Percentiles rank a stretch among this genome's conserved stretches.
Conservation (phyloP, 2,888 invertebrate genomes). For the Synanthedon andrenaeformis region DNA sequence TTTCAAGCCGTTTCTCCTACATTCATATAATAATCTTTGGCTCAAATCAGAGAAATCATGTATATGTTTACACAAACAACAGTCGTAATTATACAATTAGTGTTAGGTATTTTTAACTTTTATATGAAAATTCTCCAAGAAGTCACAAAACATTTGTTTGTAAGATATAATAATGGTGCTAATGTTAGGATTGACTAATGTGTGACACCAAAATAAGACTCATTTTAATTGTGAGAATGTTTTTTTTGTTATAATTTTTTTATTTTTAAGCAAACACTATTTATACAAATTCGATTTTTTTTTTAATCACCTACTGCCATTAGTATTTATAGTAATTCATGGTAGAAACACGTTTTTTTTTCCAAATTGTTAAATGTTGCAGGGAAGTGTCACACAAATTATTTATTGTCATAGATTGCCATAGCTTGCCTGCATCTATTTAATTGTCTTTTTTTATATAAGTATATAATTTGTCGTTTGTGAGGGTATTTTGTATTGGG, state of each 20-base stretch:
- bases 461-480: constrained; percentile 46
- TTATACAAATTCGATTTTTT: constrained; percentile 52
- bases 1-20: constrained; percentile 50
- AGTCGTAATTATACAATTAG: constrained; percentile 60
- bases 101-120: constrained; percentile 69
- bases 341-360: constrained; percentile 37
- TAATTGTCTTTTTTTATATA: constrained; percentile 49
- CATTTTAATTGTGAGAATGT: constrained; percentile 62
- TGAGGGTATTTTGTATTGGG: constrained; percentile 59
- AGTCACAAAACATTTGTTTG: constrained; percentile 67
- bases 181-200: constrained; percentile 67
- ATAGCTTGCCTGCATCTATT: constrained; percentile 69
- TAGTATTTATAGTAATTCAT: constrained; percentile 52
- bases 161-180: constrained; percentile 64
- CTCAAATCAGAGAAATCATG: constrained; percentile 64
- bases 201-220: constrained; percentile 69
- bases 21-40: constrained; percentile 48
- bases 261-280: constrained; percentile 65
- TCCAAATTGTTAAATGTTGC: constrained; percentile 53
- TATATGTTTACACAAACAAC: constrained; percentile 40
- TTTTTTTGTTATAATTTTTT: constrained; percentile 61
- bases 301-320: constrained; percentile 56
- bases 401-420: constrained; percentile 62
- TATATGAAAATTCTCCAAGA: constrained; percentile 64
- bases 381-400: constrained; percentile 63